Evolutionary conservation across 2,888 invertebrate species (phyloP).

Genomic region (Emmelina monodactyla): DNA sequence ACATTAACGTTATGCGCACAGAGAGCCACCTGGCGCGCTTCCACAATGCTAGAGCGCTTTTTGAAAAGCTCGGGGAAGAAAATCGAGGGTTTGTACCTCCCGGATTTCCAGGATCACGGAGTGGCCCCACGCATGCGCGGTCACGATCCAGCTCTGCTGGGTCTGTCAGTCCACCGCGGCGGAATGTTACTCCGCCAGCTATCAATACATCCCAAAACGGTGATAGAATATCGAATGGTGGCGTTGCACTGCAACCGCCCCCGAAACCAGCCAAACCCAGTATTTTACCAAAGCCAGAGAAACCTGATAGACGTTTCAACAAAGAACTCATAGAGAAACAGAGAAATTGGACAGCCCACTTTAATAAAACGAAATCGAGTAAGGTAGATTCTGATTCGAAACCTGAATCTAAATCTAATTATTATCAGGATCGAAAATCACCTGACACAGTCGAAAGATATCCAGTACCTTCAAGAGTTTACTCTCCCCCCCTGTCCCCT

Average conservation of each 20-base stretch:
- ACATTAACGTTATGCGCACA: slow-evolving; percentile 81
- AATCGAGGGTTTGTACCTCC: slow-evolving; percentile 67
- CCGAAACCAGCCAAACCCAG: slow-evolving; percentile 62
- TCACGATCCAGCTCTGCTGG: slow-evolving; percentile 75
- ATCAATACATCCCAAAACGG: slow-evolving; percentile 43
- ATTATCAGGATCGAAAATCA: slow-evolving; percentile 45
- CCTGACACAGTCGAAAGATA: slow-evolving; percentile 43
- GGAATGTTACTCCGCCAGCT: slow-evolving; percentile 63
- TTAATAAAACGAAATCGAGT: slow-evolving; percentile 76
- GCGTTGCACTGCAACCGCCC: slow-evolving; percentile 50
- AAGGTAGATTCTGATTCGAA: slow-evolving; percentile 40
- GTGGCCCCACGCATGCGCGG: slow-evolving; percentile 58
- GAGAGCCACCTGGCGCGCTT: slow-evolving; percentile 91
- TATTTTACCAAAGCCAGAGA: slow-evolving; percentile 77
- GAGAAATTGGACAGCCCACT: slow-evolving; percentile 92
- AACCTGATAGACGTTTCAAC: slow-evolving; percentile 83
- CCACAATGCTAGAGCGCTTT: slow-evolving; percentile 89
- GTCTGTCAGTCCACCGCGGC: slow-evolving; percentile 64
- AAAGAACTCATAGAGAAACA: slow-evolving; percentile 90
- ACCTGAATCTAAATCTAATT: slow-evolving; percentile 38
- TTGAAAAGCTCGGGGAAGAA: slow-evolving; percentile 87
- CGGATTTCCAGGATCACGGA: slow-evolving; percentile 63
- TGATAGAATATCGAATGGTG: slow-evolving; percentile 49
- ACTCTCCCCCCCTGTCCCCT: slow-evolving; percentile 60
- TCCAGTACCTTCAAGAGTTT: slow-evolving; percentile 50